These are phyloP conservation scores for Anarrhichthys ocellatus DNA, from an alignment of 2,113 vertebrate genomes.

Conservation along the genomic window DNA sequence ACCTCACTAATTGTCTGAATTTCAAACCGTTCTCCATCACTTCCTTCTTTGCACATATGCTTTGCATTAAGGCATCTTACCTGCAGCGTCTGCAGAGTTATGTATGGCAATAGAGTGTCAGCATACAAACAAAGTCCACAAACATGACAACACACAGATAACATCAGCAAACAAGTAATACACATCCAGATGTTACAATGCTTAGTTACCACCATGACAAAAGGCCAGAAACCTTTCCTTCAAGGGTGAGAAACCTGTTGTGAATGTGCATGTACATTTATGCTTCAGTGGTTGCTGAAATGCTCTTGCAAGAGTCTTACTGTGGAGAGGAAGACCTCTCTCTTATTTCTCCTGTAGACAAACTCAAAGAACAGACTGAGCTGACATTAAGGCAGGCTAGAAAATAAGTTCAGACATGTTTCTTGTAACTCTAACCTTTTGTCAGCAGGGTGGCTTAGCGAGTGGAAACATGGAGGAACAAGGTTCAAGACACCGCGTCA, in stretches of 20 bases:
- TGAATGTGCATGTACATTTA: conserved; percentile 17
- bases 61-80: conserved; percentile 36
- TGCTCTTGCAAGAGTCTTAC: conserved; percentile 1
- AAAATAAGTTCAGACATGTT: conserved; percentile 25
- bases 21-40: conserved; percentile 25
- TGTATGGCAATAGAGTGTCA: conserved; percentile 9
- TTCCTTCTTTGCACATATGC: conserved; percentile 20
- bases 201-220: conserved; percentile 1
- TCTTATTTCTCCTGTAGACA: background rate
- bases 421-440: conserved; percentile 18
- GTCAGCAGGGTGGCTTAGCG: conserved; percentile 2
- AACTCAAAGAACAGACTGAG: background rate
- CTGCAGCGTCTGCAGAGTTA: conserved; percentile 10
- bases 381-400: conserved; percentile 1
- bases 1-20: conserved; percentile 39
- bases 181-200: background rate
- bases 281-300: conserved; percentile 30
- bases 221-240: conserved; percentile 2
- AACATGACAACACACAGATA: conserved; percentile 8
- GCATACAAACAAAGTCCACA: conserved; percentile 15
- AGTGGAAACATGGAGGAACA: conserved; percentile 19
- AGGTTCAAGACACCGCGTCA: background rate
- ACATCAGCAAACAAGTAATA: background rate
- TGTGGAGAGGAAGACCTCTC: background rate
- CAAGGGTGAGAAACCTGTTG: conserved; percentile 16